phyloP scores from a whole-genome alignment of 2,113 vertebrate species.

The Centrocercus urophasianus region DNA sequence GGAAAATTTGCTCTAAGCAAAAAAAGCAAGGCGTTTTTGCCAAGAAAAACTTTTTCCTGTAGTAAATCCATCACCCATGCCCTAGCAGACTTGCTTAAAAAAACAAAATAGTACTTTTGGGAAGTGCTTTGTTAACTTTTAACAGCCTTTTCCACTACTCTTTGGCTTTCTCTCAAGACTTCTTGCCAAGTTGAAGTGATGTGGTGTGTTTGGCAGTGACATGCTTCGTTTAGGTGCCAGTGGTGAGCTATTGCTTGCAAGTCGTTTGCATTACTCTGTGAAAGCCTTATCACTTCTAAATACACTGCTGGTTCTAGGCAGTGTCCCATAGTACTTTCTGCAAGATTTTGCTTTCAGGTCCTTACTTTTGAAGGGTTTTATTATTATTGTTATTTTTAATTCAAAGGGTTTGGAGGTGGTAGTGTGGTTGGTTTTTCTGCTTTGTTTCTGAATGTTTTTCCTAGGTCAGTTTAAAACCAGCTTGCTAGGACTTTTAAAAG shows the following conservation, averaged over 20 bases:
- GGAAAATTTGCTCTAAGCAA: slow-evolving; percentile 55
- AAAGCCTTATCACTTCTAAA: slow-evolving; percentile 14
- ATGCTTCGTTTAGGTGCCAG: slow-evolving; percentile 56
- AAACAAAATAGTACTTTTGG: slow-evolving; percentile 70
- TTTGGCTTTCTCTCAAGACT: slow-evolving; percentile 44
- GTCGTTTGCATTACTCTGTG: slow-evolving; percentile 28
- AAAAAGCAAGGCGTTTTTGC: background rate
- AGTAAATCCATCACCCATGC: slow-evolving; percentile 64
- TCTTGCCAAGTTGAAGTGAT: slow-evolving; percentile 68
- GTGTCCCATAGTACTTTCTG: background rate
- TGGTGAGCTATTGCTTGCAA: slow-evolving; percentile 51
- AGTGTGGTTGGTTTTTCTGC: background rate
- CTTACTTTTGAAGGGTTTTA: background rate
- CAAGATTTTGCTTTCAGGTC: slow-evolving; percentile 4
- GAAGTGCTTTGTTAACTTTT: slow-evolving; percentile 74
- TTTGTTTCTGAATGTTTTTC: slow-evolving; percentile 43
- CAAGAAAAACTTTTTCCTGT: slow-evolving; percentile 64
- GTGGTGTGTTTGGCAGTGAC: slow-evolving; percentile 67
- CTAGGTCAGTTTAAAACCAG: slow-evolving; percentile 29
- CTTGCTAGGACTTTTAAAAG: background rate
- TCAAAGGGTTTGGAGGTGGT: background rate
- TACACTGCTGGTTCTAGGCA: background rate
- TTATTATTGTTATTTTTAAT: background rate
- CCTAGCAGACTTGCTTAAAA: slow-evolving; percentile 65
- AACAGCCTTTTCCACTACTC: slow-evolving; percentile 72